phyloP scores from a whole-genome alignment of 2,113 vertebrate genomes.

The Symphodus melops region DNA sequence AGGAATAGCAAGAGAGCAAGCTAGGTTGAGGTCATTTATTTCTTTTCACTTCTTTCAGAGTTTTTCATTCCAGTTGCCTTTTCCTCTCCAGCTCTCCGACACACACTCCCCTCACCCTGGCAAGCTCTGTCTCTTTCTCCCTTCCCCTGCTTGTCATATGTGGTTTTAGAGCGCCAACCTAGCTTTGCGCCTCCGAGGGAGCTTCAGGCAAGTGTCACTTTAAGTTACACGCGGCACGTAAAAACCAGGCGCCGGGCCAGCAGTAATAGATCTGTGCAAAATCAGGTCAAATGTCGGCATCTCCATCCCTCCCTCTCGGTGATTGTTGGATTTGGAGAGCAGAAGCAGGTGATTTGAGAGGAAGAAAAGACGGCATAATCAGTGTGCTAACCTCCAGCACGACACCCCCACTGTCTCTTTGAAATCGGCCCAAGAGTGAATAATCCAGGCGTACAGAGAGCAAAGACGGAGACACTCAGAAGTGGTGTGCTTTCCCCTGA shows the following conservation, averaged over 20 bases:
- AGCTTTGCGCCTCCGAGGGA: slow-evolving; percentile 90
- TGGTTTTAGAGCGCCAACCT: slow-evolving; percentile 91
- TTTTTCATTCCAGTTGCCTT: slow-evolving; percentile 6
- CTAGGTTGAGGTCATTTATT: slow-evolving; percentile 29
- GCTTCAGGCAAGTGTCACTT: slow-evolving; percentile 97
- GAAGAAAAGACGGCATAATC: slow-evolving; percentile 73
- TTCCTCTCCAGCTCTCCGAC: slow-evolving; percentile 36
- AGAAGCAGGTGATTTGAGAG: slow-evolving; percentile 71
- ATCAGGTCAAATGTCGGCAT: slow-evolving; percentile 90
- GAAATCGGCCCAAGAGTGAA: slow-evolving; percentile 54
- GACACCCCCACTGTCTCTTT: slow-evolving; percentile 40
- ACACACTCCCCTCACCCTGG: slow-evolving; percentile 53
- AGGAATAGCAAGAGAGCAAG: slow-evolving; percentile 13
- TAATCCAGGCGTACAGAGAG: slow-evolving; percentile 33
- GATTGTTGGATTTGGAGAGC: slow-evolving; percentile 73
- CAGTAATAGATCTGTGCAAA: slow-evolving; percentile 95
- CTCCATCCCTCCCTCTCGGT: slow-evolving; percentile 67
- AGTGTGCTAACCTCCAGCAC: slow-evolving; percentile 46
- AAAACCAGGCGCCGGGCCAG: slow-evolving; percentile 90
- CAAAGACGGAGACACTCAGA: slow-evolving; percentile 30
- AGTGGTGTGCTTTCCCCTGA: slow-evolving; percentile 10
- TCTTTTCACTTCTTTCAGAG: slow-evolving; percentile 18
- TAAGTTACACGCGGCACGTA: slow-evolving; percentile 91
- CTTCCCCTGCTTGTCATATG: slow-evolving; percentile 88
- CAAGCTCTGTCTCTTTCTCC: slow-evolving; percentile 43